These are phyloP conservation scores for Anneissia japonica DNA, from an alignment of 35 echinoderm and acorn worm species.

Conservation along the genomic window DNA sequence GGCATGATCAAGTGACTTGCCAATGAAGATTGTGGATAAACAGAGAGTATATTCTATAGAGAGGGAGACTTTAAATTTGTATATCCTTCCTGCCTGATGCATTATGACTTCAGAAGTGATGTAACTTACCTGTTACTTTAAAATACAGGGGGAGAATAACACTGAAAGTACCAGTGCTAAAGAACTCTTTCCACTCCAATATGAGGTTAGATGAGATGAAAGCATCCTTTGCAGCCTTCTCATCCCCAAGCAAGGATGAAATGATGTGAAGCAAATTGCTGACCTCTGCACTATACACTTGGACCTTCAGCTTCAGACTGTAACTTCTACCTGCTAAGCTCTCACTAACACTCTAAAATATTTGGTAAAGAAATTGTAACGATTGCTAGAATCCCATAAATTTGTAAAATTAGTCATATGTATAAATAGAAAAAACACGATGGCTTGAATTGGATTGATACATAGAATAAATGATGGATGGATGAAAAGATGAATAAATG, in stretches of 20 bases:
- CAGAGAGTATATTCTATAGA: too few relatives aligned
- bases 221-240: background rate
- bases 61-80: too few relatives aligned
- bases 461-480: too few relatives aligned
- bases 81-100: too few relatives aligned
- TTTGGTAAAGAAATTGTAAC: background rate
- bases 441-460: too few relatives aligned
- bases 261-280: background rate
- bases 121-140: slow-evolving; percentile 42
- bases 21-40: too few relatives aligned
- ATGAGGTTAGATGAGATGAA: slow-evolving; percentile 39
- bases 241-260: background rate
- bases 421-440: too few relatives aligned
- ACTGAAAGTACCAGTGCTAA: slow-evolving; percentile 31
- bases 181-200: slow-evolving; percentile 72
- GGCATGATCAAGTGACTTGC: too few relatives aligned
- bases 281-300: background rate
- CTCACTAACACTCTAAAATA: background rate
- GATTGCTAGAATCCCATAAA: too few relatives aligned
- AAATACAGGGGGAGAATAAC: slow-evolving; percentile 46
- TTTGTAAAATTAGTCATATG: too few relatives aligned
- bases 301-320: background rate
- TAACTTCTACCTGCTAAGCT: background rate
- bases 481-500: too few relatives aligned
- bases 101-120: background rate